Percentiles rank a stretch among this genome's conserved stretches.
Conservation (phyloP, 2,113 vertebrate genomes). For the Melanostigma gelatinosum region DNA sequence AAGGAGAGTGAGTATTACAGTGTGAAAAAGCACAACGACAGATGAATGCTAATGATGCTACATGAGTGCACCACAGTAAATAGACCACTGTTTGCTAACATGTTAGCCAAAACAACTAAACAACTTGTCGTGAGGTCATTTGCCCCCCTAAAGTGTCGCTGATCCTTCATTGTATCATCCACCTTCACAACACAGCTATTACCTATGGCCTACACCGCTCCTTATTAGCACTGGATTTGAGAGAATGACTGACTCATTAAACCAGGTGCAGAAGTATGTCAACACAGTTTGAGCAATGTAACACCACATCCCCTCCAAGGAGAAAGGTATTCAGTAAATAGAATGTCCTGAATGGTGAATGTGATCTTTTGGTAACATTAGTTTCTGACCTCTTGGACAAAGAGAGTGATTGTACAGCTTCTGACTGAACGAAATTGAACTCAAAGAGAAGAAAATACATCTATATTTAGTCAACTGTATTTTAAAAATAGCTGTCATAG, state of each 20-base stretch:
- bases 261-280: neutral
- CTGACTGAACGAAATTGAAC: neutral
- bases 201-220: neutral
- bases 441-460: slow-evolving; percentile 6
- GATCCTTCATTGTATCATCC: neutral
- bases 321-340: neutral
- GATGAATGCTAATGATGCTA: neutral
- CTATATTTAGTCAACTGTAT: slow-evolving; percentile 17
- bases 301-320: neutral
- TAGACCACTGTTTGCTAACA: neutral
- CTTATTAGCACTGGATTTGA: neutral
- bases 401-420: neutral
- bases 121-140: neutral
- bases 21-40: neutral
- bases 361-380: neutral
- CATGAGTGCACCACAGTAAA: neutral
- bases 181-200: neutral
- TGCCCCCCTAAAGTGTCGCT: neutral
- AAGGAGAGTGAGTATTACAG: too few relatives aligned
- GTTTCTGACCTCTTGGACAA: slow-evolving; percentile 17
- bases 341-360: neutral
- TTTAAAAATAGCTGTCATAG: slow-evolving; percentile 12
- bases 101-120: neutral
- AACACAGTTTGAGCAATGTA: neutral
- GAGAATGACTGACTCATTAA: neutral